phyloP scores from a whole-genome alignment of 2,888 invertebrate species.

The Lycia hirtaria region DNA sequence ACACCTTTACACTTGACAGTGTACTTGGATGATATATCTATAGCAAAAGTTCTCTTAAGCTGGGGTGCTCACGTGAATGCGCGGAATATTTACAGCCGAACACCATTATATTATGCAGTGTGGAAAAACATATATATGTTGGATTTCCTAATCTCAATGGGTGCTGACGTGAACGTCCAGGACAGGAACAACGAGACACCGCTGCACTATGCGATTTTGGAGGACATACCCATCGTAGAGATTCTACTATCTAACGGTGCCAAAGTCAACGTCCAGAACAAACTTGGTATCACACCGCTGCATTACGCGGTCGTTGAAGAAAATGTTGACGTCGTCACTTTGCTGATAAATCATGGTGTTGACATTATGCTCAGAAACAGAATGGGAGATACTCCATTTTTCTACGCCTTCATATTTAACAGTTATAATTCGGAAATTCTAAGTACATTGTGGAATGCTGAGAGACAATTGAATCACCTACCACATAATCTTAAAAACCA shows the following conservation, averaged over 20 bases:
- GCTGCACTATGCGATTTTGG: background rate
- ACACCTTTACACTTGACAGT: no score
- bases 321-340: background rate
- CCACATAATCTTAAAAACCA: background rate
- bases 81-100: no score
- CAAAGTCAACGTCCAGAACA: background rate
- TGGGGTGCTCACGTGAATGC: no score
- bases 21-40: no score
- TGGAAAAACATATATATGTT: no score
- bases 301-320: no score
- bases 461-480: background rate
- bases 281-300: no score
- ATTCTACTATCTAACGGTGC: no score
- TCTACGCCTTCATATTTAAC: background rate
- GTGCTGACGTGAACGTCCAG: background rate
- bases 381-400: conserved; percentile 39
- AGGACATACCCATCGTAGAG: no score
- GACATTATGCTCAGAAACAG: conserved; percentile 30
- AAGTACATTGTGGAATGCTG: conserved; percentile 4
- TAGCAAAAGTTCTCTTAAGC: no score
- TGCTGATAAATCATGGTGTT: background rate
- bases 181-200: background rate
- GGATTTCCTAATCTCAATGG: no score
- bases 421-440: conserved; percentile 20
- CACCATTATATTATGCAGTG: no score